A percentile compares a stretch with the other conserved stretches of the same genome.
Evolutionary conservation across 2,888 invertebrate species (phyloP).

Genomic region (Drosophila quinaria): DNA sequence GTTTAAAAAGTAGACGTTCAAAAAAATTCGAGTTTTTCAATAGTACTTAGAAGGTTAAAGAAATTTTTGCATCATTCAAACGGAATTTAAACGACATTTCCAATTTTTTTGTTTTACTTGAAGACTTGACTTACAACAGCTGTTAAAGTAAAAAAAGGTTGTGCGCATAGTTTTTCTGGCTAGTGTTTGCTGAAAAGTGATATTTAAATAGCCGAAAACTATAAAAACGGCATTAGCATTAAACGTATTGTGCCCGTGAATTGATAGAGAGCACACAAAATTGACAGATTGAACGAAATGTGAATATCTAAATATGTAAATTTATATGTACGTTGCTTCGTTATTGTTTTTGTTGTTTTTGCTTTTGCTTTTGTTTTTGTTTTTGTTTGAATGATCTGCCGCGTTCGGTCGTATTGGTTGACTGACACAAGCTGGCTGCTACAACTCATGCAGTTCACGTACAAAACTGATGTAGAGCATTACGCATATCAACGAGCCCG

Average conservation of each 20-base stretch:
- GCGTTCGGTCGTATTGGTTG: constrained; percentile 24
- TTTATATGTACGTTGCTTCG: constrained; percentile 26
- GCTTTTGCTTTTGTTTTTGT: constrained; percentile 2
- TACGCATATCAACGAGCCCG: constrained; percentile 19
- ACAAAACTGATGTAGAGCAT: constrained; percentile 35
- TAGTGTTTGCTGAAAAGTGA: constrained; percentile 31
- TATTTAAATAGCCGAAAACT: constrained; percentile 55
- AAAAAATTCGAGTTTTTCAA: no score
- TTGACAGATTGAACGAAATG: constrained; percentile 63
- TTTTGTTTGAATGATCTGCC: constrained; percentile 42
- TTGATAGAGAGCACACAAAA: constrained; percentile 58
- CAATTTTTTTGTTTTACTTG: no score
- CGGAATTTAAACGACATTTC: no score
- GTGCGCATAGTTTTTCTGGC: no score
- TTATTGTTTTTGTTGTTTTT: constrained; percentile 9
- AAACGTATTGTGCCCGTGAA: constrained; percentile 38
- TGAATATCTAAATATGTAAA: constrained; percentile 61
- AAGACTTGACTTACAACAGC: no score
- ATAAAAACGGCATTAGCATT: constrained; percentile 62
- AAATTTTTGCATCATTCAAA: no score
- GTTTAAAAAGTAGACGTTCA: no score
- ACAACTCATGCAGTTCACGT: neutral
- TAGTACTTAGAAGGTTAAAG: no score
- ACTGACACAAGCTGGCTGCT: constrained; percentile 16
- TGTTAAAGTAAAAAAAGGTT: no score